phyloP scores from a whole-genome alignment of 2,888 invertebrate genomes.

The Diarsia rubi region DNA sequence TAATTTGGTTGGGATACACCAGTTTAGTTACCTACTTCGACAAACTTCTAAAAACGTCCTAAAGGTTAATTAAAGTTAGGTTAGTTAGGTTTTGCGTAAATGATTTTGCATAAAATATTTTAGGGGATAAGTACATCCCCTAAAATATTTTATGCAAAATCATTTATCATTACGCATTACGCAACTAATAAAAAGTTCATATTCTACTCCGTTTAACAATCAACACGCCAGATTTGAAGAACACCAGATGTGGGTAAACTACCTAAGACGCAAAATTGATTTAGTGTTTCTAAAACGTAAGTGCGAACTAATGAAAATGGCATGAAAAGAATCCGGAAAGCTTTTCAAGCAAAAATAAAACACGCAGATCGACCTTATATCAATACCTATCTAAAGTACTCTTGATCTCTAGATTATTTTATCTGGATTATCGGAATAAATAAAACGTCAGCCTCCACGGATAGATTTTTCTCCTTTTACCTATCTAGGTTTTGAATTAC shows the following conservation, averaged over 20 bases:
- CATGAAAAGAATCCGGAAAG: not conserved
- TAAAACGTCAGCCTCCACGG: not conserved
- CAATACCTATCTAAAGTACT: not conserved
- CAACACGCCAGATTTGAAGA: not conserved
- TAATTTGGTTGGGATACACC: not conserved
- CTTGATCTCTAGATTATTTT: conserved; percentile 21
- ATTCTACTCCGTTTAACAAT: too few species aligned
- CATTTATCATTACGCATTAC: too few species aligned
- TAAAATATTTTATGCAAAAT: not conserved
- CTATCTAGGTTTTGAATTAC: conserved; percentile 28
- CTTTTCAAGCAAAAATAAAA: not conserved
- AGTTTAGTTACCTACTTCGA: not conserved
- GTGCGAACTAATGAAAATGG: not conserved
- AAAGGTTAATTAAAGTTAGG: too few species aligned
- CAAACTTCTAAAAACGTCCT: not conserved
- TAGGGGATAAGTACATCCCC: too few species aligned
- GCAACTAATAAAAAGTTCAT: not conserved
- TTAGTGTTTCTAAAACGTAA: not conserved
- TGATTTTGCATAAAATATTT: too few species aligned
- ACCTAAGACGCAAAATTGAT: not conserved
- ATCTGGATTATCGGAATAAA: conserved; percentile 13
- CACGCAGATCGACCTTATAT: not conserved
- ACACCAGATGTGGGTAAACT: not conserved
- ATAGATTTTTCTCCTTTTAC: conserved; percentile 19
- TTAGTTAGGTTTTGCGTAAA: too few species aligned